Conservation (phyloP, 2,113 vertebrate species). For the Cranoglanis bouderius region DNA sequence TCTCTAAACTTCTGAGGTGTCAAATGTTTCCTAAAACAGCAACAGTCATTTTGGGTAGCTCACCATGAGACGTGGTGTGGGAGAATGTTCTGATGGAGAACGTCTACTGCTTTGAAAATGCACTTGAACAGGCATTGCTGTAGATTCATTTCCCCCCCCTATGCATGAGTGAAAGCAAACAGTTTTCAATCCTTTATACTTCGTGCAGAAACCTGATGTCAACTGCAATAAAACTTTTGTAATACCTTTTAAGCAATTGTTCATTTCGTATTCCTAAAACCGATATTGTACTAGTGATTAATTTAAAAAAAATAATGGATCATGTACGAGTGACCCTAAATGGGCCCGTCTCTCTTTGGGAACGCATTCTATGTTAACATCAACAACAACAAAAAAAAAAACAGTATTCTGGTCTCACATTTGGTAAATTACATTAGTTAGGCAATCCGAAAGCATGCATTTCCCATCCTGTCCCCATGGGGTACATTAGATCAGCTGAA, state of each 20-base stretch:
- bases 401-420: neutral
- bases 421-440: neutral
- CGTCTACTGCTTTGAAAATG: constrained; percentile 24
- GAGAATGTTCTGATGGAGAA: neutral
- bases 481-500: neutral
- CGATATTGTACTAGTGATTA: neutral
- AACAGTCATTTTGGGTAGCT: neutral
- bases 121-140: constrained; percentile 30
- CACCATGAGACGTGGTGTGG: neutral
- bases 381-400: no score
- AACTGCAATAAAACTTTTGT: constrained; percentile 74
- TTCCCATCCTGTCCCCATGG: neutral
- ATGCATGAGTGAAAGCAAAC: constrained; percentile 22
- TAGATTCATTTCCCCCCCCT: constrained; percentile 5
- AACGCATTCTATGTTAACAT: neutral
- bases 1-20: constrained; percentile 1
- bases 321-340: neutral
- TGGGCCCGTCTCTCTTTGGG: neutral
- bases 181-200: constrained; percentile 37
- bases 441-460: neutral
- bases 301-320: neutral
- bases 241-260: constrained; percentile 65
- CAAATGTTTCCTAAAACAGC: neutral
- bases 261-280: constrained; percentile 39
- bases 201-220: constrained; percentile 55